phyloP scores from a whole-genome alignment of 2,797 vertebrate genomes.

The Tiaroga cobitis region DNA sequence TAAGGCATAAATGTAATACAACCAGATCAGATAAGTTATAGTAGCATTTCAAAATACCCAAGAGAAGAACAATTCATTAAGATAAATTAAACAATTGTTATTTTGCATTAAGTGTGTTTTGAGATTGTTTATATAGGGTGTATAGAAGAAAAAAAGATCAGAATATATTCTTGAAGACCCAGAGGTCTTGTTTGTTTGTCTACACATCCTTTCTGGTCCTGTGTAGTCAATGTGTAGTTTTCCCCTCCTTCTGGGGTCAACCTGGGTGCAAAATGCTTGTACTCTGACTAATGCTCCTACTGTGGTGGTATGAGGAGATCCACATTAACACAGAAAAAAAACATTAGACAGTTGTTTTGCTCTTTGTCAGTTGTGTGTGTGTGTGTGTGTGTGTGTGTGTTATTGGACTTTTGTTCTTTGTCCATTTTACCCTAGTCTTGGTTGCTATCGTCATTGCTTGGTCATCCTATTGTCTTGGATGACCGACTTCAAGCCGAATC shows the following conservation, averaged over 20 bases:
- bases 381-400: background rate
- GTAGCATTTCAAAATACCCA: background rate
- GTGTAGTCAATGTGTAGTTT: slow-evolving; percentile 65
- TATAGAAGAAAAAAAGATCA: slow-evolving; percentile 63
- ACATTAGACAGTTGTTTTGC: slow-evolving; percentile 9
- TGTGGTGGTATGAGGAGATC: slow-evolving; percentile 18
- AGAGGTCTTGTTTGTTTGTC: slow-evolving; percentile 63
- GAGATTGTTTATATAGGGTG: background rate
- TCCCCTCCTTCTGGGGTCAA: slow-evolving; percentile 65
- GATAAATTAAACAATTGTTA: background rate
- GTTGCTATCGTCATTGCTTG: too few relatives aligned
- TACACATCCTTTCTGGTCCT: slow-evolving; percentile 60
- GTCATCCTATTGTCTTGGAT: too few relatives aligned
- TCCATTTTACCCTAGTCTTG: slow-evolving; percentile 15
- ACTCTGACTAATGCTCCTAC: slow-evolving; percentile 72
- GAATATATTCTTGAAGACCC: slow-evolving; percentile 65
- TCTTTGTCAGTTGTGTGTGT: background rate
- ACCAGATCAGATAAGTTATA: background rate
- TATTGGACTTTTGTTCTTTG: slow-evolving; percentile 8
- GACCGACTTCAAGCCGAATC: too few relatives aligned
- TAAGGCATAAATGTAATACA: background rate
- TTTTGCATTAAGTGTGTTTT: background rate
- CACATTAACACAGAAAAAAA: slow-evolving; percentile 17
- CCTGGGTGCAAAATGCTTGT: slow-evolving; percentile 63
- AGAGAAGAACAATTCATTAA: background rate